These are phyloP conservation scores for Nomada fabriciana DNA, from an alignment of 2,888 invertebrate species.

Conservation along the genomic window DNA sequence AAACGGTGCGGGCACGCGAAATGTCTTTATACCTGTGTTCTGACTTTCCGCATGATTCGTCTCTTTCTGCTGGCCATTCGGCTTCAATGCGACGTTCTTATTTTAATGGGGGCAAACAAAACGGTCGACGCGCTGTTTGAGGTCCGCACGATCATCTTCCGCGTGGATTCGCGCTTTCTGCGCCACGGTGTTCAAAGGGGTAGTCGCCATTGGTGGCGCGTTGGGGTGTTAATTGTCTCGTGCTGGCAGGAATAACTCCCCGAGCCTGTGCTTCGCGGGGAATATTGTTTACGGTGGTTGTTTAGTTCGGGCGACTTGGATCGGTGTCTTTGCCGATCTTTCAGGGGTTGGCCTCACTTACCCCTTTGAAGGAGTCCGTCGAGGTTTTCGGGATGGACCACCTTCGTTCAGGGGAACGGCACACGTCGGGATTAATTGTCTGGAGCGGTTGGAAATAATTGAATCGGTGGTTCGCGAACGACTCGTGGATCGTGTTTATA, in stretches of 20 bases:
- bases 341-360: background rate
- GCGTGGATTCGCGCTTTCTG: constrained; percentile 37
- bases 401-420: constrained; percentile 35
- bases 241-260: background rate
- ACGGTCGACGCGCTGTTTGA: constrained; percentile 12
- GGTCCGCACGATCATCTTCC: constrained; percentile 28
- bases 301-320: background rate
- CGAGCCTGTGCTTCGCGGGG: background rate
- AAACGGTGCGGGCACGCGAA: constrained; percentile 32
- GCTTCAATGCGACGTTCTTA: constrained; percentile 18
- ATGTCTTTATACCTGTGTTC: constrained; percentile 53
- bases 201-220: constrained; percentile 11
- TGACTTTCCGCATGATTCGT: constrained; percentile 57
- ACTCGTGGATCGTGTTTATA: constrained; percentile 2
- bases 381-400: constrained; percentile 28
- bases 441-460: constrained; percentile 22
- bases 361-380: too few relatives aligned
- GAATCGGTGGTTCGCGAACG: background rate
- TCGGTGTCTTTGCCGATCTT: background rate
- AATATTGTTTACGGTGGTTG: background rate
- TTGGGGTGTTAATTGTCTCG: constrained; percentile 19
- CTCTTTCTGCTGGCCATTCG: constrained; percentile 29
- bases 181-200: background rate
- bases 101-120: constrained; percentile 1
- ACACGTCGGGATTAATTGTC: constrained; percentile 38